A percentile compares a stretch with the other conserved stretches of the same genome.
These are phyloP conservation scores for Eubucco bourcierii DNA, from an alignment of 2,113 vertebrate species.

Conservation along the genomic window DNA sequence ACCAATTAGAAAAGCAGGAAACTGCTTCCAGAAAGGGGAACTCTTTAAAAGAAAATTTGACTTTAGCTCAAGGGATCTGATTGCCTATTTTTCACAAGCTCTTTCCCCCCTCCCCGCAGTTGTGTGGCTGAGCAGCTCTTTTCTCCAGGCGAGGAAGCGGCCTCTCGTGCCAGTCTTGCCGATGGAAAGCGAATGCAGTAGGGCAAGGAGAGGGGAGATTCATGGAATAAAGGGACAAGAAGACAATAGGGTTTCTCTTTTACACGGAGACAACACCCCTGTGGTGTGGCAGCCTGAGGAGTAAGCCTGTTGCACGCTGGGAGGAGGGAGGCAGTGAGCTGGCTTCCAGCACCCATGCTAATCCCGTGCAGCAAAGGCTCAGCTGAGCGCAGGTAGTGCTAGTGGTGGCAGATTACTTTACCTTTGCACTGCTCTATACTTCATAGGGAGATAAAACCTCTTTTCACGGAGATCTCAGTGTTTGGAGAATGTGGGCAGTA, in stretches of 20 bases:
- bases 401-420: rapidly evolving
- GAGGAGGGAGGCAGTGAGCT: neutral
- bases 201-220: neutral
- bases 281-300: neutral
- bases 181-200: neutral
- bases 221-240: neutral
- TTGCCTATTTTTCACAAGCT: neutral
- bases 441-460: neutral
- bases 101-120: neutral
- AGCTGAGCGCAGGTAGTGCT: neutral
- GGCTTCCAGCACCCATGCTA: neutral
- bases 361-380: neutral
- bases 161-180: neutral
- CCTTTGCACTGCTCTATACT: neutral
- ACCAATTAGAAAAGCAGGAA: conserved; percentile 43
- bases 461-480: rapidly evolving
- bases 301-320: neutral
- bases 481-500: neutral
- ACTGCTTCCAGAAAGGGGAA: neutral
- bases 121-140: neutral
- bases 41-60: conserved; percentile 8
- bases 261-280: neutral
- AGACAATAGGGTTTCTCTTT: neutral
- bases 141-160: neutral
- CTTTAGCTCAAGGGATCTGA: neutral